Percentiles rank a stretch among this genome's conserved stretches.
Evolutionary conservation across 2,113 vertebrate species (phyloP).

Genomic region (Dendropsophus ebraccatus): DNA sequence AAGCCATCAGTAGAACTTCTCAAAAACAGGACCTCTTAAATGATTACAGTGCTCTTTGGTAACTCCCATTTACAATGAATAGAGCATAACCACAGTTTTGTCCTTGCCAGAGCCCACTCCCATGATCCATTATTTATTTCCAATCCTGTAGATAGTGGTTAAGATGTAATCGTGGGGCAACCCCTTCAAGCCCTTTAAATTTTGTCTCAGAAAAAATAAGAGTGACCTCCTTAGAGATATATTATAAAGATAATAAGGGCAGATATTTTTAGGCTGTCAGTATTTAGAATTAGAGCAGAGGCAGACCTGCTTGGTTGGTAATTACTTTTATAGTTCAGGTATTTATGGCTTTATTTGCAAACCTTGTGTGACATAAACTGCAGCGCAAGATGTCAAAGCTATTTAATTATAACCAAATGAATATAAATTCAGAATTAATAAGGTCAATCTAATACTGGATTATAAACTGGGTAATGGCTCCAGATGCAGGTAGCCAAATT

Average conservation of each 20-base stretch:
- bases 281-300: background rate
- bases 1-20: no score
- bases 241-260: background rate
- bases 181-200: no score
- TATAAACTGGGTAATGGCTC: conserved; percentile 25
- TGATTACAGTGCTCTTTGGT: no score
- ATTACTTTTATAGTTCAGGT: background rate
- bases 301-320: background rate
- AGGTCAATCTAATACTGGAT: conserved; percentile 49
- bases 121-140: no score
- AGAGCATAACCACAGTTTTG: no score
- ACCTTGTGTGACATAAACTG: conserved; percentile 30
- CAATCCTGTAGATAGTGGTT: no score
- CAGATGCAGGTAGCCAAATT: conserved; percentile 19
- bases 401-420: conserved; percentile 25
- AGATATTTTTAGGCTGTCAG: background rate
- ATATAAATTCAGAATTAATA: conserved; percentile 44
- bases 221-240: background rate
- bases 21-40: no score
- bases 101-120: no score
- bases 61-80: no score
- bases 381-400: conserved; percentile 1
- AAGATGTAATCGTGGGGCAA: no score
- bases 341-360: conserved; percentile 43
- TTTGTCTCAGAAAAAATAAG: no score